phyloP scores from a whole-genome alignment of 2,113 vertebrate species.

The Ciconia maguari region DNA sequence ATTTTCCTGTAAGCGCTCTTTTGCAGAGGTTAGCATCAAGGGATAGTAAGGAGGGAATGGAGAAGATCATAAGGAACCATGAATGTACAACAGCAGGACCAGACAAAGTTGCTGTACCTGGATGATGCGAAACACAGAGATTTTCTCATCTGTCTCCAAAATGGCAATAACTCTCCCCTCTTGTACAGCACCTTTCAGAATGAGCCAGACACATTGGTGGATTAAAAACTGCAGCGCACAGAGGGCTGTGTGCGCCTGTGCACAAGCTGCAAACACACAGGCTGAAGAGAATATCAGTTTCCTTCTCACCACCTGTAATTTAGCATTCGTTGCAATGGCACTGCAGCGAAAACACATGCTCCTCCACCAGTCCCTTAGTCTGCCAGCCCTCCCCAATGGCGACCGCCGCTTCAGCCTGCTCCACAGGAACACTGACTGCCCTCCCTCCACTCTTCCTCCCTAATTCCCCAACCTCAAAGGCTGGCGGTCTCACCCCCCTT shows the following conservation, averaged over 20 bases:
- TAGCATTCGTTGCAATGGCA: fast-evolving
- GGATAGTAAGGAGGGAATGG: not conserved
- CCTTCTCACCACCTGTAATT: not conserved
- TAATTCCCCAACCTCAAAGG: not conserved
- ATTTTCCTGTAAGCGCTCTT: not conserved
- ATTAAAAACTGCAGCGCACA: not conserved
- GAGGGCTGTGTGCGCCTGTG: not conserved
- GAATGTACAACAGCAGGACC: not conserved
- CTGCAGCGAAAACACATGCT: fast-evolving
- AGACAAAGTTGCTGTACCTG: not conserved
- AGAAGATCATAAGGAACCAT: not conserved
- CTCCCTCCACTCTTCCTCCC: not conserved
- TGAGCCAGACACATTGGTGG: not conserved
- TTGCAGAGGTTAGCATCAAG: not conserved
- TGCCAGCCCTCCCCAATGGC: not conserved
- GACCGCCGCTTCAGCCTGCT: not conserved
- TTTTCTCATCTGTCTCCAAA: not conserved
- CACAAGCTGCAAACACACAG: not conserved
- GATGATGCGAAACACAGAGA: not conserved
- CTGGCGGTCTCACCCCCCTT: not conserved
- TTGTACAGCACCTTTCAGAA: not conserved
- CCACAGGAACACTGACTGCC: not conserved
- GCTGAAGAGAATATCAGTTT: not conserved
- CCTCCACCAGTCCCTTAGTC: not conserved
- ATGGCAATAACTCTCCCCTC: not conserved